These are phyloP conservation scores for Morphnarchus princeps DNA, from an alignment of 2,113 vertebrate genomes.

Conservation along the genomic window DNA sequence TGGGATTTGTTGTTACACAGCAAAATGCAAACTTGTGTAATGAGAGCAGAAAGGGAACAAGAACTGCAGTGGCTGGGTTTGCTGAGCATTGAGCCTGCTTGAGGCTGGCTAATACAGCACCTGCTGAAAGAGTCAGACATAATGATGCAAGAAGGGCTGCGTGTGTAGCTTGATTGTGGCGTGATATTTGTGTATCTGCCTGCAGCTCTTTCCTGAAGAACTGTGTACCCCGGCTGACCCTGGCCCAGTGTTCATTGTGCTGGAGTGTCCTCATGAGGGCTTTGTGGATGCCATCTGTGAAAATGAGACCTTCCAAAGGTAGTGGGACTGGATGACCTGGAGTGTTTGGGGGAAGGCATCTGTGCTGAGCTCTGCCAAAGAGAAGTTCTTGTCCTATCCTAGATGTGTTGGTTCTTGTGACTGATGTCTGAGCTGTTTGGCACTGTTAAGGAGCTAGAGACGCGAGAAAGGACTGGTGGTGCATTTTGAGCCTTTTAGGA, in stretches of 20 bases:
- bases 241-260: conserved; percentile 81
- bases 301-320: conserved; percentile 70
- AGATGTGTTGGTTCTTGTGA: background rate
- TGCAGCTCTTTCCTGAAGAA: conserved; percentile 87
- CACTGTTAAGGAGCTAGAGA: background rate
- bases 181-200: background rate
- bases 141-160: background rate
- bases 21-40: background rate
- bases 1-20: background rate
- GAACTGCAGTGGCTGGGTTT: background rate
- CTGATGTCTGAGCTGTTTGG: background rate
- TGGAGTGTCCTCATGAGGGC: conserved; percentile 89
- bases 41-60: background rate
- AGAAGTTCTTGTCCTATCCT: background rate
- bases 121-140: rapidly evolving
- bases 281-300: conserved; percentile 82
- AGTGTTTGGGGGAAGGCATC: background rate
- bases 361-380: background rate
- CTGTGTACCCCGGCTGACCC: conserved; percentile 87
- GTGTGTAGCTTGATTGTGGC: rapidly evolving
- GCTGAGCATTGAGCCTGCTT: rapidly evolving
- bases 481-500: background rate
- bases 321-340: background rate
- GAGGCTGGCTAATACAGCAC: background rate
- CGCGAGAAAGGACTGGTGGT: background rate